phyloP scores from a whole-genome alignment of 2,113 vertebrate genomes.

The Coptodon bakossiorum region DNA sequence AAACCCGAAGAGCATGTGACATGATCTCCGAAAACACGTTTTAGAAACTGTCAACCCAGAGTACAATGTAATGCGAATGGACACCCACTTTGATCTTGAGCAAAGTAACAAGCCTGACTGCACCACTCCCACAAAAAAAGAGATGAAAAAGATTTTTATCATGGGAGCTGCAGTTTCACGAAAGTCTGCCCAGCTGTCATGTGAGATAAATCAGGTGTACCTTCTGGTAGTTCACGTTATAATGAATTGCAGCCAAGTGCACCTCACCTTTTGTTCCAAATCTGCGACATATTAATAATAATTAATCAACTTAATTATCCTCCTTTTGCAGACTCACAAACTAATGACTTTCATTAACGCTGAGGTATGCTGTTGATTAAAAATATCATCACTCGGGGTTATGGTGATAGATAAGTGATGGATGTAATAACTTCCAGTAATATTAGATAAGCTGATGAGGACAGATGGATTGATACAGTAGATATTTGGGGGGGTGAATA shows the following conservation, averaged over 20 bases:
- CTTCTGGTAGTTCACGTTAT: not conserved
- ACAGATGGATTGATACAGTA: slow-evolving; percentile 1
- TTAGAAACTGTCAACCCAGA: not conserved
- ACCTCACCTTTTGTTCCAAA: not conserved
- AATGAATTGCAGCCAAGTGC: not conserved
- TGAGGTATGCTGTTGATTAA: not conserved
- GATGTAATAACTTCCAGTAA: not conserved
- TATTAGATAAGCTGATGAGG: not conserved
- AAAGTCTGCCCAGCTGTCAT: not conserved
- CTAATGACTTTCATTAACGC: not conserved
- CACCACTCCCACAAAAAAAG: not conserved
- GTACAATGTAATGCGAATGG: not conserved
- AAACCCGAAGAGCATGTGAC: not conserved
- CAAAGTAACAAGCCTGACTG: not conserved
- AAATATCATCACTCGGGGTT: not conserved
- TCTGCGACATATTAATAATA: not conserved
- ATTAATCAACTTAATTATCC: not conserved
- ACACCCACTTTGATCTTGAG: not conserved
- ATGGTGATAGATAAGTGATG: not conserved
- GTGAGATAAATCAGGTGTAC: not conserved
- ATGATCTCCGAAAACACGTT: not conserved
- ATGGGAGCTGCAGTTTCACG: not conserved
- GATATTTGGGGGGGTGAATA: not conserved
- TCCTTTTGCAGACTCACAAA: not conserved
- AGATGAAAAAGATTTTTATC: not conserved